These are phyloP conservation scores for Aricia artaxerxes DNA, from an alignment of 2,888 invertebrate genomes.

Conservation along the genomic window DNA sequence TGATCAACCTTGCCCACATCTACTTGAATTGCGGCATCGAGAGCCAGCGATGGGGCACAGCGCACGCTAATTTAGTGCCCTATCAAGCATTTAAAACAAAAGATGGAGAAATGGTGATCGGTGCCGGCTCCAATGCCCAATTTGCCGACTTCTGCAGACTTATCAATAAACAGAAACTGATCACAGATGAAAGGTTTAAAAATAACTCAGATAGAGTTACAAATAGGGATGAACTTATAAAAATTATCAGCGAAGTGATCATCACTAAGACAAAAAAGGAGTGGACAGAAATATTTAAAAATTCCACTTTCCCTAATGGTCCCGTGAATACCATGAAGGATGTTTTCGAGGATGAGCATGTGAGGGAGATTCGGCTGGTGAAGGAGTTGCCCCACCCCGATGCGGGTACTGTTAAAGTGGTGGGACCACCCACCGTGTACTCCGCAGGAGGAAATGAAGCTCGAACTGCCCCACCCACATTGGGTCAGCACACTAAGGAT, in stretches of 20 bases:
- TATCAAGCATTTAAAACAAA: conserved; percentile 93
- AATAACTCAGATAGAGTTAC: conserved; percentile 88
- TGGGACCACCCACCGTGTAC: conserved; percentile 93
- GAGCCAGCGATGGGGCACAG: conserved; percentile 92
- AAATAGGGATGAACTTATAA: conserved; percentile 85
- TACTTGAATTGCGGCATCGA: conserved; percentile 92
- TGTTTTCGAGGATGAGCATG: conserved; percentile 94
- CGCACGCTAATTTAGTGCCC: conserved; percentile 96
- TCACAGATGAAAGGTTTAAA: conserved; percentile 82
- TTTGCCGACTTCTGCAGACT: conserved; percentile 86
- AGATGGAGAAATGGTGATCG: conserved; percentile 92
- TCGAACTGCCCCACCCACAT: conserved; percentile 87
- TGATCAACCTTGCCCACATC: conserved; percentile 94
- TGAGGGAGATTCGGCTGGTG: conserved; percentile 86
- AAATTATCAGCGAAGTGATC: conserved; percentile 80
- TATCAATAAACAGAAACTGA: conserved; percentile 82
- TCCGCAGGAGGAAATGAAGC: conserved; percentile 86
- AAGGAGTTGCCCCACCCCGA: conserved; percentile 85
- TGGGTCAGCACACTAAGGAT: conserved; percentile 93
- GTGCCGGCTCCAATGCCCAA: conserved; percentile 91
- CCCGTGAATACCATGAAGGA: conserved; percentile 93
- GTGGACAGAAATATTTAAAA: conserved; percentile 87
- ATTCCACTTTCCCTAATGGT: conserved; percentile 91
- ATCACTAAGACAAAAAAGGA: conserved; percentile 84
- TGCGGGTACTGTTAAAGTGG: conserved; percentile 86